Evolutionary conservation across 2,888 invertebrate genomes (phyloP), one percentile per base, ranked within the genome.

Genomic region (Synanthedon vespiformis): DNA sequence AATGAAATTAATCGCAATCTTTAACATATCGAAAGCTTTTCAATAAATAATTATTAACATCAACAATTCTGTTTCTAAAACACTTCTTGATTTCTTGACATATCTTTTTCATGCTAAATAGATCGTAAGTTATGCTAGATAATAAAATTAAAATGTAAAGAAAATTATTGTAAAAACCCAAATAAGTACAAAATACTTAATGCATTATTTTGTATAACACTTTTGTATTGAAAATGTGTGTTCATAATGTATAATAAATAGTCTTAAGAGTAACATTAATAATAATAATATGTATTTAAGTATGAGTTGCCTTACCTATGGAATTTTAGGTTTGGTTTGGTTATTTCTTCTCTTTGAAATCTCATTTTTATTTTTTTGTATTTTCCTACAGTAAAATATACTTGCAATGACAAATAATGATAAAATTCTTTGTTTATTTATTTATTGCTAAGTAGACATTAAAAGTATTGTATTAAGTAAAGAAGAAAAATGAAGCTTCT

Each of bases 51-150:
- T 12, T 14, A 50, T 18, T 18, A 12, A 48, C 34, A 50, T 41
- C 49, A 64, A 66, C 68, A 58, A 61, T 54, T 52, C 61, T 63
- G 60, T 67, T 65, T 62, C 61, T 66, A 55, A 65, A 72, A 72
- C 64, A 61, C 63, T 58, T 71, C 63, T 58, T 71, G 12, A 74
- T 76, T 44, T 13, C 14, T 72, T 65, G 65, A 80, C 80, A 79
- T 83, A 84, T 83, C 83, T 77, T 77, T 80, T 81, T 81, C 81
- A 81, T 76, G 65, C 80, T 79, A 68, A 41, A 12, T 34, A 40
- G 63, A 63, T 62, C 59, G 52, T 52, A 54, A 52, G 50, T 63
- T 53, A 40, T 22, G n/a, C 13, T 50, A 50, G 14, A n/a, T 40
- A 16, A 61, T 56, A 53, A n/a, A n/a, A 65, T 64, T 60, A 55